Conservation (phyloP, 2,888 invertebrate genomes). For the Andrena chrysosceles region DNA sequence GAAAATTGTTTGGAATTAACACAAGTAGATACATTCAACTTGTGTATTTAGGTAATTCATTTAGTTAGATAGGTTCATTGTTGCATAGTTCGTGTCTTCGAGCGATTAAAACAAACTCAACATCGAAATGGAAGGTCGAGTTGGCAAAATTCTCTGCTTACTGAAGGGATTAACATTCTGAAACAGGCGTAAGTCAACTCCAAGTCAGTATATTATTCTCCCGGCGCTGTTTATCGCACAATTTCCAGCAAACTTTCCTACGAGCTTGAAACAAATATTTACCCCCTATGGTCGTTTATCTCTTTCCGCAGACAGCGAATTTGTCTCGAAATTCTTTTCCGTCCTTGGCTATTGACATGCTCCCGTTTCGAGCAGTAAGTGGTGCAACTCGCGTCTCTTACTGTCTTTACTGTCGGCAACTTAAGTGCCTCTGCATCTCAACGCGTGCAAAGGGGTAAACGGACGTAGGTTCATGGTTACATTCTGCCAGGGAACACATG, state of each 20-base stretch:
- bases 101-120: too few species aligned
- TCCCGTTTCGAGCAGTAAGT: slow-evolving; percentile 19
- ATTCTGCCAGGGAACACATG: neutral
- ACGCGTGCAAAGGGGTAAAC: neutral
- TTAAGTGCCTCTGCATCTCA: neutral
- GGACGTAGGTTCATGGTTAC: neutral
- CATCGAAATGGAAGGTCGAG: too few species aligned
- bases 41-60: too few species aligned
- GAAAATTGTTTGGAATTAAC: too few species aligned
- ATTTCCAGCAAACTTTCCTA: slow-evolving; percentile 28
- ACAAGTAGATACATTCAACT: too few species aligned
- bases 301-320: slow-evolving; percentile 27
- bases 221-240: slow-evolving; percentile 28
- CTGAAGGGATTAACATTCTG: too few species aligned
- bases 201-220: neutral
- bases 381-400: slow-evolving; percentile 20
- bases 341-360: neutral
- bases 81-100: too few species aligned
- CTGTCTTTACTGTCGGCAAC: slow-evolving; percentile 1
- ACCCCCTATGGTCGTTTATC: slow-evolving; percentile 31
- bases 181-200: neutral
- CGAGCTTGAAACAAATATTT: slow-evolving; percentile 36
- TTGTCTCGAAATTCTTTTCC: slow-evolving; percentile 25
- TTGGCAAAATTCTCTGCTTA: too few species aligned
- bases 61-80: too few species aligned